These are phyloP conservation scores for Plagodis pulveraria DNA, from an alignment of 2,888 invertebrate genomes.

Conservation along the genomic window DNA sequence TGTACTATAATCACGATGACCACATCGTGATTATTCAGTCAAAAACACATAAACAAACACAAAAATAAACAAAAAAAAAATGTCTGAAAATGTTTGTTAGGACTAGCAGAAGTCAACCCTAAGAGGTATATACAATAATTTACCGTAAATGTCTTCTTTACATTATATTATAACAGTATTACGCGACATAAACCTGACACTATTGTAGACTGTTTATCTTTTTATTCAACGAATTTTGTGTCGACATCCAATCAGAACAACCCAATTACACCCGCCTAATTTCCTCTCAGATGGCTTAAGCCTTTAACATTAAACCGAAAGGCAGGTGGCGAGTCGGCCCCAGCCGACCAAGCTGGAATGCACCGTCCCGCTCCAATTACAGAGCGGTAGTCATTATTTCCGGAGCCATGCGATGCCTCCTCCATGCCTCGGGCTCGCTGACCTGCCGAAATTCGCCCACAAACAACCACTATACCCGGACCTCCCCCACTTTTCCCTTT, in stretches of 20 bases:
- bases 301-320: conserved; percentile 41
- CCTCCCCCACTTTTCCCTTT: conserved; percentile 31
- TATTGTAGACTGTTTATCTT: neutral
- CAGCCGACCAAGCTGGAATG: conserved; percentile 45
- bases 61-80: too few species aligned
- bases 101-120: too few species aligned
- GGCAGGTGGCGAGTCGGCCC: conserved; percentile 36
- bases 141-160: too few species aligned
- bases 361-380: conserved; percentile 76
- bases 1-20: too few species aligned
- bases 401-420: conserved; percentile 70
- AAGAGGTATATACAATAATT: too few species aligned
- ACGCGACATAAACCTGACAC: too few species aligned
- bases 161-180: too few species aligned
- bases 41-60: too few species aligned
- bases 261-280: conserved; percentile 37
- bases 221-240: conserved; percentile 16
- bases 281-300: conserved; percentile 39
- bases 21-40: too few species aligned
- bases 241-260: conserved; percentile 33
- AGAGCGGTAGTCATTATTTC: conserved; percentile 81
- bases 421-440: conserved; percentile 62
- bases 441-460: conserved; percentile 68
- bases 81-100: too few species aligned
- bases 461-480: conserved; percentile 51